Base-by-base conservation (phyloP, 2,797 vertebrate species). In the Sebastes minor region DNA sequence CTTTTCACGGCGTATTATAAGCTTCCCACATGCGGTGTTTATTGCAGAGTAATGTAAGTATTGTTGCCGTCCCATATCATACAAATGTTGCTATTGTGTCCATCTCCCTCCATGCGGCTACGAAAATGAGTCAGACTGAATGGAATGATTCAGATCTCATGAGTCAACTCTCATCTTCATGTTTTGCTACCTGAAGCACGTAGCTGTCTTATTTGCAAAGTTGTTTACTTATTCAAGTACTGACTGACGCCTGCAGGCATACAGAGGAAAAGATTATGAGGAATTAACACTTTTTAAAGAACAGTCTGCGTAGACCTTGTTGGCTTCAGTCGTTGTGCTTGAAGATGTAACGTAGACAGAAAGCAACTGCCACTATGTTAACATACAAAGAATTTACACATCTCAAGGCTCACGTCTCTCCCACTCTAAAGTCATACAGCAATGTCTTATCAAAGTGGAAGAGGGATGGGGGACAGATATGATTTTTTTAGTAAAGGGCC, bases 151-250 rank as follows among this genome's bases (percentile, higher is more conserved):
- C 32, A 28, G 18, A 87, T 71, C 25, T 82, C 42, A 63, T 65
- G 76, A 74, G 64, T 74, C 81, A 68, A 66, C 27, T 66, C 68
- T 65, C 73, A 71, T 78, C 72, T 64, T 78, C 49, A 76, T 83
- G 60, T 70, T 74, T 60, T 70, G 65, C 76, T 71, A 63, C 63
- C 59, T 86, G 76, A 76, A 80, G 77, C 77, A 84, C 13, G 10
- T 23, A 75, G 71, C 68, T 10, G 42, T 78, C 65, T 83, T 46
- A 84, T 84, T 76, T 53, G 49, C 42, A 77, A 55, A 69, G 69
- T 49, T 86, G 80, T 85, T 88, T 78, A 67, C 61, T 79, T 56
- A 82, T 86, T 88, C 68, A 83, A 49, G 71, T 53, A 25, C 64
- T 33, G 73, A 81, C 65, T 83, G 70, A 67, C 14, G 78, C 81